Evolutionary conservation across 2,113 vertebrate genomes (phyloP).

Genomic region (Taurulus bubalis): DNA sequence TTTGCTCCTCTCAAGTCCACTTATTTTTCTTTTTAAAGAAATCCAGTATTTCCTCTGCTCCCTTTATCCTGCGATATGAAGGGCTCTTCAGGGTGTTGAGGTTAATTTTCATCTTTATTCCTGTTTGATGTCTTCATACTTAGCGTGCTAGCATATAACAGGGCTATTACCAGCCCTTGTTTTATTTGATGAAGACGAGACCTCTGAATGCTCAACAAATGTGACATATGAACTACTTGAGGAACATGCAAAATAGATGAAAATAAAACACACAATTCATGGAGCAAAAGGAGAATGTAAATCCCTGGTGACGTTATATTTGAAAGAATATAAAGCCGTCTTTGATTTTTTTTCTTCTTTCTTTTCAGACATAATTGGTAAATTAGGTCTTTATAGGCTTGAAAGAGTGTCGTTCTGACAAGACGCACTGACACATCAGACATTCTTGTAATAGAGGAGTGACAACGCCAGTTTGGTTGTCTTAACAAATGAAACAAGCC

Average conservation of each 20-base stretch:
- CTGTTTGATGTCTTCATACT: slow-evolving; percentile 34
- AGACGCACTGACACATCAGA: slow-evolving; percentile 35
- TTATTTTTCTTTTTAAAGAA: slow-evolving; percentile 5
- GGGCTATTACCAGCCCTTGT: no score
- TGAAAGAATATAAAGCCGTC: slow-evolving; percentile 1
- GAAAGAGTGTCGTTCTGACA: slow-evolving; percentile 27
- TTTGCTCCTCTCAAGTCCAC: slow-evolving; percentile 30
- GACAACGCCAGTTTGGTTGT: slow-evolving; percentile 11
- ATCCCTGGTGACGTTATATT: background rate
- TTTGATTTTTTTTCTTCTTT: slow-evolving; percentile 10
- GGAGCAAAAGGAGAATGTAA: background rate
- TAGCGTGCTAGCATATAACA: background rate
- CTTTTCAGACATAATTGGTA: slow-evolving; percentile 26
- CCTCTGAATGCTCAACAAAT: slow-evolving; percentile 13
- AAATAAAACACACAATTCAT: slow-evolving; percentile 3
- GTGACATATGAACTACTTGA: slow-evolving; percentile 11
- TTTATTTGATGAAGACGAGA: slow-evolving; percentile 8
- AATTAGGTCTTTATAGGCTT: slow-evolving; percentile 34
- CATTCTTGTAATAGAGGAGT: slow-evolving; percentile 25
- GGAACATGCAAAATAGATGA: background rate
- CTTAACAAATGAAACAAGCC: slow-evolving; percentile 50
- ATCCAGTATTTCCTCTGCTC: slow-evolving; percentile 26
- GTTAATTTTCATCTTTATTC: slow-evolving; percentile 35
- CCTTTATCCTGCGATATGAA: slow-evolving; percentile 30
- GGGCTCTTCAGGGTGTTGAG: slow-evolving; percentile 13